Percentiles rank a stretch among this genome's conserved stretches.
Evolutionary conservation across 2,888 invertebrate species (phyloP).

Genomic region (Stenodera caucasica): DNA sequence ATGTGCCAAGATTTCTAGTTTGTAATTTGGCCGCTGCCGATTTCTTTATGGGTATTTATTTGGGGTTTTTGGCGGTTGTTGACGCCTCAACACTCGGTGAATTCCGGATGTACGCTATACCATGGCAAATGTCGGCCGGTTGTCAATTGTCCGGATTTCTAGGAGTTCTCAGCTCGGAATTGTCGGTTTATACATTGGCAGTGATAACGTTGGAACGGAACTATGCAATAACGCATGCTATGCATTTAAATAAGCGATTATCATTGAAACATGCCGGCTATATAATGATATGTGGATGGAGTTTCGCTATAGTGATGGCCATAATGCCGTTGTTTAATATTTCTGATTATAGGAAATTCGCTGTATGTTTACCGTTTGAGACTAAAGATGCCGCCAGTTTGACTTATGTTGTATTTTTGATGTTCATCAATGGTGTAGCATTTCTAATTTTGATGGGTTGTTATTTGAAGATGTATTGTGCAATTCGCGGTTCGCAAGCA

Average conservation of each 20-base stretch:
- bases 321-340: constrained; percentile 86
- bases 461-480: constrained; percentile 97
- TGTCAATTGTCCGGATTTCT: constrained; percentile 95
- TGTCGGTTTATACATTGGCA: constrained; percentile 94
- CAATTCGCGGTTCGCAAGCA: constrained; percentile 93
- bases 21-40: constrained; percentile 96
- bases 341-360: constrained; percentile 95
- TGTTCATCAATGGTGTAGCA: constrained; percentile 90
- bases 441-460: constrained; percentile 95
- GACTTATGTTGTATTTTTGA: constrained; percentile 86
- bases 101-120: constrained; percentile 94
- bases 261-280: constrained; percentile 87
- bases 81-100: constrained; percentile 95
- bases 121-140: constrained; percentile 94
- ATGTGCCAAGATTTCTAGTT: constrained; percentile 94
- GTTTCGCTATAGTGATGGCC: constrained; percentile 84
- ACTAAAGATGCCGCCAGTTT: constrained; percentile 74
- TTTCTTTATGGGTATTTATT: constrained; percentile 95
- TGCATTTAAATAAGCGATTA: constrained; percentile 94
- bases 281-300: constrained; percentile 94
- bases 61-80: constrained; percentile 90
- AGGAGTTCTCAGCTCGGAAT: constrained; percentile 89
- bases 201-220: constrained; percentile 95
- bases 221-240: constrained; percentile 97
- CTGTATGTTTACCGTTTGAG: constrained; percentile 95